A percentile compares a stretch with the other conserved stretches of the same genome.
These are phyloP conservation scores for Drosophila saltans DNA, from an alignment of 1,140 invertebrate species.

Conservation along the genomic window DNA sequence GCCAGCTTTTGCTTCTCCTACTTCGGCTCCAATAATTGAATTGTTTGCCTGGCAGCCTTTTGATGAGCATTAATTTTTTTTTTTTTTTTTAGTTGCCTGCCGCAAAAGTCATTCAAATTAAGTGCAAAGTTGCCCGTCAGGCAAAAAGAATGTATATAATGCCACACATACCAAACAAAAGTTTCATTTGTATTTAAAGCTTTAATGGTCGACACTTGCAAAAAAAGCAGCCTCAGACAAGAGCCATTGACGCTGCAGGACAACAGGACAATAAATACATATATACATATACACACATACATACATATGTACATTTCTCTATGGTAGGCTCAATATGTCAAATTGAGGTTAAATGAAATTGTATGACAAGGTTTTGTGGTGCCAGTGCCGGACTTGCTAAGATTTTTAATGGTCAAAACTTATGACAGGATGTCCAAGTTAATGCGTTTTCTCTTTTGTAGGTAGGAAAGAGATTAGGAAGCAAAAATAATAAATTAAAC, in stretches of 20 bases:
- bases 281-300: too few species aligned
- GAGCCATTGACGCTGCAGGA: conserved; percentile 37
- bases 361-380: background rate
- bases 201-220: conserved; percentile 32
- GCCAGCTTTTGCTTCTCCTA: background rate
- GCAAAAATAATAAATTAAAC: too few species aligned
- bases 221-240: conserved; percentile 7
- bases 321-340: conserved; percentile 11
- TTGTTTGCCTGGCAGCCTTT: conserved; percentile 67
- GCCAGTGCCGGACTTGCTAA: background rate
- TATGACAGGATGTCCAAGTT: background rate
- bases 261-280: conserved; percentile 17
- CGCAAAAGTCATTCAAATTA: conserved; percentile 62
- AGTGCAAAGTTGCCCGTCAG: conserved; percentile 65
- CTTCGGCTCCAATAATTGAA: conserved; percentile 59
- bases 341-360: conserved; percentile 9
- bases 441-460: background rate
- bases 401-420: background rate
- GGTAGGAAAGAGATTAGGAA: too few species aligned
- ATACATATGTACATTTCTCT: background rate
- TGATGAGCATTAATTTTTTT: conserved; percentile 41
- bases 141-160: too few species aligned
- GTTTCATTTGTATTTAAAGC: conserved; percentile 47
- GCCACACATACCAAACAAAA: background rate
- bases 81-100: conserved; percentile 30